Percentiles rank a stretch among this genome's conserved stretches.
Conservation (phyloP, 1,140 invertebrate species). For the Copidosoma floridanum region DNA sequence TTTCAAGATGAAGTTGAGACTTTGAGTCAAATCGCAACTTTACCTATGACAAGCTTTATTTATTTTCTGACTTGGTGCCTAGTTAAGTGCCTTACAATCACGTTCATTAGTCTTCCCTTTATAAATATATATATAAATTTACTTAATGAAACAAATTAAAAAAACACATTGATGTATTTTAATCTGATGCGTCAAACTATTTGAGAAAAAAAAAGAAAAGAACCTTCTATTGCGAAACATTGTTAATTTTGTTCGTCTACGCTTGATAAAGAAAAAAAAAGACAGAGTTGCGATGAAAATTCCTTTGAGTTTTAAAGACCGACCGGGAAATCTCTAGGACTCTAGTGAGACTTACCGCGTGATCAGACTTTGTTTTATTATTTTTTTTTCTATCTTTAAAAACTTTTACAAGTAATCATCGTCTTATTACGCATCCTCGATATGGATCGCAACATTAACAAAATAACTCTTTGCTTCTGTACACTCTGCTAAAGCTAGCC, state of each 20-base stretch:
- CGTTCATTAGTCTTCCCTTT: slow-evolving; percentile 31
- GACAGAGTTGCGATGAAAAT: slow-evolving; percentile 9
- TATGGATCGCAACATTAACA: slow-evolving; percentile 37
- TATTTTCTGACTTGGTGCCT: too few species aligned
- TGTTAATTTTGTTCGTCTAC: not conserved
- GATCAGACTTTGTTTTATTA: slow-evolving; percentile 8
- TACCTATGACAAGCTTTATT: not conserved
- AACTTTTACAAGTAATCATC: slow-evolving; percentile 21
- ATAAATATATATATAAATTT: slow-evolving; percentile 39
- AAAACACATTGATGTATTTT: too few species aligned
- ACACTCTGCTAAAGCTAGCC: slow-evolving; percentile 33
- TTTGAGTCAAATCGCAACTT: slow-evolving; percentile 15
- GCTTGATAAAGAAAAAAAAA: not conserved
- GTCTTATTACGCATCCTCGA: slow-evolving; percentile 30
- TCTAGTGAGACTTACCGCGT: slow-evolving; percentile 12
- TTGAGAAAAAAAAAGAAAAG: not conserved
- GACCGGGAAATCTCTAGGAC: slow-evolving; percentile 18
- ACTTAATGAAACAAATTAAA: too few species aligned
- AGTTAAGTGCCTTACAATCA: slow-evolving; percentile 25
- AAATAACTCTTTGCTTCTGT: slow-evolving; percentile 36
- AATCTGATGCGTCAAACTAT: too few species aligned
- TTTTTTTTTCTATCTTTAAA: slow-evolving; percentile 21
- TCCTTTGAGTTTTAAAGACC: slow-evolving; percentile 10
- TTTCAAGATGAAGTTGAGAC: slow-evolving; percentile 6
- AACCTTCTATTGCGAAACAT: slow-evolving; percentile 2